Evolutionary conservation across 2,113 vertebrate genomes (phyloP).

Genomic region (Ictalurus punctatus): DNA sequence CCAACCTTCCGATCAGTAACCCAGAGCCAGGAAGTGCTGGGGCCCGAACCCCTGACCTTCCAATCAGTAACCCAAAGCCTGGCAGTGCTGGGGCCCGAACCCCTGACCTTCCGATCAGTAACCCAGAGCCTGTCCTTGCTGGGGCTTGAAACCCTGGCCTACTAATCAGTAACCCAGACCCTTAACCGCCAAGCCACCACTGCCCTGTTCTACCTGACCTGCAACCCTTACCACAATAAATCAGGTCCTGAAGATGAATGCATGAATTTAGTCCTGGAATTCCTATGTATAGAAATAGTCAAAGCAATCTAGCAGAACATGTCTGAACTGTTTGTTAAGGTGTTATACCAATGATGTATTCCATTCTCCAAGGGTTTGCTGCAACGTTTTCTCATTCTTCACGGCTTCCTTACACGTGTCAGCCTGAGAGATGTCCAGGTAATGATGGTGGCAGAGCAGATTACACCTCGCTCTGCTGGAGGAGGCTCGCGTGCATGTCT

Average conservation of each 20-base stretch:
- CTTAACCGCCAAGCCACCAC: no score
- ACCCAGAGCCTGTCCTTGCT: no score
- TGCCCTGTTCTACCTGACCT: background rate
- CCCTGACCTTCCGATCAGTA: no score
- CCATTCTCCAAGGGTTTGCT: background rate
- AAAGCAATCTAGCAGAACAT: background rate
- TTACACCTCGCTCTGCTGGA: constrained; percentile 67
- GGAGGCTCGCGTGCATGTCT: constrained; percentile 58
- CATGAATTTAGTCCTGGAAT: background rate
- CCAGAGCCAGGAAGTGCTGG: no score
- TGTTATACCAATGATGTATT: background rate
- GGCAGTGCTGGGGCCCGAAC: no score
- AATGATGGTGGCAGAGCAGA: constrained; percentile 63
- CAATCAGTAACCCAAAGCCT: no score
- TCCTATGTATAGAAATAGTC: background rate
- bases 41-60: no score
- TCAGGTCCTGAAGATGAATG: background rate
- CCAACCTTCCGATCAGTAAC: no score
- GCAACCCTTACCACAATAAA: background rate
- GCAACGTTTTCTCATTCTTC: constrained; percentile 24
- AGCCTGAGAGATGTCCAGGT: constrained; percentile 44
- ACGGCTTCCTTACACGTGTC: background rate
- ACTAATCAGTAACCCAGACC: no score
- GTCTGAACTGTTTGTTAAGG: background rate
- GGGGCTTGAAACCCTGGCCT: no score